Base-by-base conservation (phyloP, 2,888 invertebrate species). In the Abrostola tripartita region DNA sequence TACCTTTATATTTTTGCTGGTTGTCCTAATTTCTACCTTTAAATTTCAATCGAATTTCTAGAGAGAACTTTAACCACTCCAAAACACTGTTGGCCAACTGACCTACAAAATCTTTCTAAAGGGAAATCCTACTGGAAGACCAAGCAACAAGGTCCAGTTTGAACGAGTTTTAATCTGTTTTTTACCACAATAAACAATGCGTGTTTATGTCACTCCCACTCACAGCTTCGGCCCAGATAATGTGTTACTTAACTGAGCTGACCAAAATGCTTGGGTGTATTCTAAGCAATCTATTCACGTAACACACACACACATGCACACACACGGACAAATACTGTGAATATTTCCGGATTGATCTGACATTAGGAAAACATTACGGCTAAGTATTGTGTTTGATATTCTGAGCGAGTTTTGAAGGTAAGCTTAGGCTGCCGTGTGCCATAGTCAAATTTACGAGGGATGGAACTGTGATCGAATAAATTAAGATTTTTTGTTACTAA, bases 181-280 rank as follows among this genome's bases (percentile, higher is more conserved):
- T 44, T 38, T 49, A 44, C 53, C 47, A 50, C 50, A 51, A 55
- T 14, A 65, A 70, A 77, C 67, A 76, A 79, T 70, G 55, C 54
- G 24, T 42, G 5, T 40, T 53, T 38, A 36, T 12, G 57, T 14
- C 35, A 52, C n/a, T 12, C 14, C 52, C 64, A 24, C 73, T 64
- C 56, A 63, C 61, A 38, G 47, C 57, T 52, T 53, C 49, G 60
- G 52, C 77, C 74, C 36, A 77, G 67, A 62, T 79, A 56, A 60
- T 40, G n/a, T 57, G 68, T 79, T 77, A 65, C 73, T 61, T 65
- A 79, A 77, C 53, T 47, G 49, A 40, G 10, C 12, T 63, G 54
- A 61, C 55, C 64, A 56, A 63, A 75, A 68, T 63, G 37, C 47
- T 62, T 61, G n/a, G 40, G 53, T 11, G 53, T 62, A 63, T 56